These are phyloP conservation scores for Cydia pomonella DNA, from an alignment of 1,140 invertebrate genomes.

Conservation along the genomic window DNA sequence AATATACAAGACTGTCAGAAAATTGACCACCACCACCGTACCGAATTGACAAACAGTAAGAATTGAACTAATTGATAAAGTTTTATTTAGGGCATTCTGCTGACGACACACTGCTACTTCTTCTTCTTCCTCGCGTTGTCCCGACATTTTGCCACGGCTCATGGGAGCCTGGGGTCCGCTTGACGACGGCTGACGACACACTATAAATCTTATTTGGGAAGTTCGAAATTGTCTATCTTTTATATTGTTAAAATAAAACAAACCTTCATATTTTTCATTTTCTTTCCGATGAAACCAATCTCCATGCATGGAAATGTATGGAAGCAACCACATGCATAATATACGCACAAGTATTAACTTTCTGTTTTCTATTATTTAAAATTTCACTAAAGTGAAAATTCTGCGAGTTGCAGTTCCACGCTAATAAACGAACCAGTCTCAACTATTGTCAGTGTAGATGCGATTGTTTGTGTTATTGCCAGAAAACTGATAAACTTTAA, in stretches of 20 bases:
- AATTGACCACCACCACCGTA: no score
- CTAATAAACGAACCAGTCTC: not conserved
- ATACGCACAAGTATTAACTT: not conserved
- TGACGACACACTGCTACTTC: no score
- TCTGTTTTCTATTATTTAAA: slow-evolving; percentile 18
- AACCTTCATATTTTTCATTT: not conserved
- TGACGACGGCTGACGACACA: no score
- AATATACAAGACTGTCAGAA: no score
- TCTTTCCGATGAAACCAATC: not conserved
- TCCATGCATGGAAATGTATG: not conserved
- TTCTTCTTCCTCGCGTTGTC: no score
- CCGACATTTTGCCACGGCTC: no score
- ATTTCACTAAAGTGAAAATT: slow-evolving; percentile 7
- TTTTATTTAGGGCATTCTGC: no score
- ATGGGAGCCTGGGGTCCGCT: no score
- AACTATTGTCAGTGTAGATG: not conserved
- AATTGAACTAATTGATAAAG: no score
- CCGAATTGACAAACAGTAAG: no score
- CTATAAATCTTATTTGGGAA: not conserved
- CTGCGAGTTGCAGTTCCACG: not conserved
- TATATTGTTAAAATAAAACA: not conserved
- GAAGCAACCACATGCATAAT: not conserved
- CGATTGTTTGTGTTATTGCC: not conserved
- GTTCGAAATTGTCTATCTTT: not conserved
- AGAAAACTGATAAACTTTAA: slow-evolving; percentile 10